Evolutionary conservation across 53 echinoderm and acorn worm species (phyloP), one percentile per base, ranked within the genome.

Genomic region (Zoroaster sp.): DNA sequence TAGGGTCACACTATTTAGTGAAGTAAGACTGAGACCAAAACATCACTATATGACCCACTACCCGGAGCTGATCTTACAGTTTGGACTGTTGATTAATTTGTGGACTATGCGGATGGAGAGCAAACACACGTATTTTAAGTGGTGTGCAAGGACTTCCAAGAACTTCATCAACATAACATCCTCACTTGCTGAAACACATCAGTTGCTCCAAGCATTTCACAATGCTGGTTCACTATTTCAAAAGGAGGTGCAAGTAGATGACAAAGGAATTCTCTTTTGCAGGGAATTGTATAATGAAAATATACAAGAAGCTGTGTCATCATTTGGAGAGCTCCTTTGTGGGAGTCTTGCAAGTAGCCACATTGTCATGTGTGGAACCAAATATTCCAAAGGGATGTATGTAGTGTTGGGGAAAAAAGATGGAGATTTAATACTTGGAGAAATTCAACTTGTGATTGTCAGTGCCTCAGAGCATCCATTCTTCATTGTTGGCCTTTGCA

Each of bases 11-110:
- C 40, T 91, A 72, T 93, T 93, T 51, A 72, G 65, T 47, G 88
- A 88, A 34, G 9, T 35, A 4, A 53, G 41, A 40, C 23, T 90
- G 42, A 77, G 80, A 47, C 93, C 90, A 7, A 93, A 93, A 70
- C 89, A 93, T 89, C 93, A 93, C 55, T 93, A 65, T 76, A 28
- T 93, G 28, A 45, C 59, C 34, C 88, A 88, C 30, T 80, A 92
- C 45, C 71, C 78, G 21, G 30, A 53, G 17, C 37, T 74, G 13
- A 87, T 87, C 25, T 21, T 71, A 12, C 68, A 35, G 55, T 87
- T 91, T 87, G 88, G 92, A 18, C 81, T 88, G 11, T 31, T 73
- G 87, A 71, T 87, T 5, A 42, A 79, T 18, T 15, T 91, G 18
- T 87, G 91, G 92, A 80, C 92, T 7, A 28, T 92, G 72, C 77